phyloP scores from a whole-genome alignment of 2,888 invertebrate species.

The Deilephila porcellus region DNA sequence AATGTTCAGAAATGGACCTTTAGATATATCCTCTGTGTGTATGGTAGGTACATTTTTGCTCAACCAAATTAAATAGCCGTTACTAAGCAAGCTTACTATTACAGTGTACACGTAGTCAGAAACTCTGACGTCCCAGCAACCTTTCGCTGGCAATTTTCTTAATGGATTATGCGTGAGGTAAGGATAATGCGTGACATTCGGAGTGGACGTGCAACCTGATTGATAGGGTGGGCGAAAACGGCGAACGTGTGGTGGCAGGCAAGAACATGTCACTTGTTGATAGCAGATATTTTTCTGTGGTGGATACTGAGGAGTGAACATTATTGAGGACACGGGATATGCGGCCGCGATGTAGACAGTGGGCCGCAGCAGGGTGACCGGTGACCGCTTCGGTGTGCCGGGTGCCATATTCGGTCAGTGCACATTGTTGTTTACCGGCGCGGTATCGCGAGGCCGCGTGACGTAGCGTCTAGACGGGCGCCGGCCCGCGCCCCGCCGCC shows the following conservation, averaged over 20 bases:
- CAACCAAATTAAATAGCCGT: neutral
- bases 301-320: neutral
- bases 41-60: too few relatives aligned
- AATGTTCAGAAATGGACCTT: too few relatives aligned
- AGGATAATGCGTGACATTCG: neutral
- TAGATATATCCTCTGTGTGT: too few relatives aligned
- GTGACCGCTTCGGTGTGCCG: conserved; percentile 62
- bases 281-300: neutral
- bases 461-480: conserved; percentile 84
- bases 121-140: neutral
- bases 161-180: neutral
- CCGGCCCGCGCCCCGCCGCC: conserved; percentile 57
- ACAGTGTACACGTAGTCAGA: neutral
- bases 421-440: conserved; percentile 85
- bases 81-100: too few relatives aligned
- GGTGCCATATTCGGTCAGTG: conserved; percentile 84
- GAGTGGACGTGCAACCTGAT: neutral
- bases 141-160: neutral
- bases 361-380: conserved; percentile 64
- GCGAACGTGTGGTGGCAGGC: too few relatives aligned
- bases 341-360: conserved; percentile 46
- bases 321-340: conserved; percentile 41
- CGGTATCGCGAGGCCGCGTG: conserved; percentile 86
- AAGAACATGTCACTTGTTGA: neutral
- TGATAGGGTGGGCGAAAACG: neutral